These are phyloP conservation scores for Pituophis catenifer DNA, from an alignment of 2,113 vertebrate genomes.

Conservation along the genomic window DNA sequence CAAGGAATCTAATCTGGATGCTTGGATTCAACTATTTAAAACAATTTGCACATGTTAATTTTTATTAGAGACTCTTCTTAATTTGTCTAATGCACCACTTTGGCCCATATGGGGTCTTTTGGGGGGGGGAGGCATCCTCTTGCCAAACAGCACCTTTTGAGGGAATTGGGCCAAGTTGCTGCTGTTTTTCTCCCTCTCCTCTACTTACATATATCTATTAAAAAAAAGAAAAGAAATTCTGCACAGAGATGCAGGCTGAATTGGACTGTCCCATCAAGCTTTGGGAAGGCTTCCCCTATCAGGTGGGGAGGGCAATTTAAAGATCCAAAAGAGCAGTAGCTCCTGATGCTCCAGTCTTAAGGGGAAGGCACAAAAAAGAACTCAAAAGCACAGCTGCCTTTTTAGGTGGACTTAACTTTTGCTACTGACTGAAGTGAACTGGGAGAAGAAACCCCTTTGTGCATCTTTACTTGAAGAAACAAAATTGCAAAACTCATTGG, in stretches of 20 bases:
- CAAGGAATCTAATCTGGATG: conserved; percentile 67
- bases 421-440: conserved; percentile 48
- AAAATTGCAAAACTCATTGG: conserved; percentile 6
- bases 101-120: conserved; percentile 48
- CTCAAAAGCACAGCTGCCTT: conserved; percentile 43
- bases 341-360: not conserved
- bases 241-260: conserved; percentile 41
- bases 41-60: conserved; percentile 75
- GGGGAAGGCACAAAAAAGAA: not conserved
- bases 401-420: conserved; percentile 46
- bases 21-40: conserved; percentile 73
- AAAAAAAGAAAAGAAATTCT: not conserved
- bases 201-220: not conserved
- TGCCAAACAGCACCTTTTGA: conserved; percentile 31
- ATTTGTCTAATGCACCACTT: conserved; percentile 64
- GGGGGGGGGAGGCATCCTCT: not conserved
- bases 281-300: conserved; percentile 22
- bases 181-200: not conserved
- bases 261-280: not conserved
- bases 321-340: not conserved
- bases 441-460: conserved; percentile 27
- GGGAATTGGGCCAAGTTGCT: conserved; percentile 13
- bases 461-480: conserved; percentile 62
- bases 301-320: conserved; percentile 10
- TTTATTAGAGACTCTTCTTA: conserved; percentile 69